Base-by-base conservation (phyloP, 2,113 vertebrate genomes). In the Pterocles orientalis region DNA sequence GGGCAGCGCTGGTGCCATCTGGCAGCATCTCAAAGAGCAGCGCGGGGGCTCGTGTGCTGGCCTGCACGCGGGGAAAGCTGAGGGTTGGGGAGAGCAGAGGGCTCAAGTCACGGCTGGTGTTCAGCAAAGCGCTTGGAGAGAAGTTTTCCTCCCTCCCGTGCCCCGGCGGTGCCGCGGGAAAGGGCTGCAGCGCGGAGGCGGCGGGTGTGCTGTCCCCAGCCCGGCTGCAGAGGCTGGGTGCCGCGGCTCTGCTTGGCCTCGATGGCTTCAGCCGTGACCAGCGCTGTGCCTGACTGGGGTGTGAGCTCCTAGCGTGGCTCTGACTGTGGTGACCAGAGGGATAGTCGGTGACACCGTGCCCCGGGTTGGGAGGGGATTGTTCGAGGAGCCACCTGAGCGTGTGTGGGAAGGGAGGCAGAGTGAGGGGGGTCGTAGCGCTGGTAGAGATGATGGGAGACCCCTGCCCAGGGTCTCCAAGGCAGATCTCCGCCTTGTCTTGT, bases 301-400 rank as follows among this genome's bases (percentile, higher is more conserved):
- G 2, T 6, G 60, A 72, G 88, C 58, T 61, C 62, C 51, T 58
- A 36, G 4, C 18, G 8, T 28, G 62, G 70, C 36, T 71, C 50
- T 62, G 0, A 23, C 14, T 18, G 5, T 3, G 31, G 50, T 18
- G 23, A 10, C 31, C 29, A 7, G 25, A 6, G 6, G 48, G 14
- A 20, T 8, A 5, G 33, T 9, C 48, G 18, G 5, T 12, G 47
- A 8, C 8, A 15, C 75, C n/a, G 16, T 75, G 61, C 43, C 7
- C 26, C 0, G 1, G 4, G 14, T 2, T 2, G 65, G 50, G 23
- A 3, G 5, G 25, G 5, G 13, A 0, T 3, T 12, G 36, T 6
- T 45, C 18, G 1, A 25, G 77, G 36, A 81, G 48, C 69, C 5
- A 2, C 15, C 13, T 4, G 48, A 23, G 14, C 12, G 0, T 0